phyloP scores from a whole-genome alignment of 2,797 vertebrate genomes.

The Decapterus maruadsi region DNA sequence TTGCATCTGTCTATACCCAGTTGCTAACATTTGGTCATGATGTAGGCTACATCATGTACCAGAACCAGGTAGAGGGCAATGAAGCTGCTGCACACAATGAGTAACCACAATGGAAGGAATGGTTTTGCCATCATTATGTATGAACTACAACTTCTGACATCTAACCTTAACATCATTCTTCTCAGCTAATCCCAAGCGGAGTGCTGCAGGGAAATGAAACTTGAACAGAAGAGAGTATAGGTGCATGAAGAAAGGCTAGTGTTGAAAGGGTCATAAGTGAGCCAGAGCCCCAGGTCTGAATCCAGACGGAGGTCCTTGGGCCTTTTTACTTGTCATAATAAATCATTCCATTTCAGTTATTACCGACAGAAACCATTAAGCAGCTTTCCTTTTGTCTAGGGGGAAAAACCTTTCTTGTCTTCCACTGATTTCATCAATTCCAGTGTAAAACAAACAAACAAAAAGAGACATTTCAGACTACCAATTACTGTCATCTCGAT shows the following conservation, averaged over 20 bases:
- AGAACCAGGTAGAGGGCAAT: too few species aligned
- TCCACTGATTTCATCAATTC: background rate
- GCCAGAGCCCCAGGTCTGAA: background rate
- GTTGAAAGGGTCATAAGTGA: background rate
- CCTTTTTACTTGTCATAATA: background rate
- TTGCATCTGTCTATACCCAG: too few species aligned
- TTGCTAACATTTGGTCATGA: too few species aligned
- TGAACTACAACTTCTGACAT: too few species aligned
- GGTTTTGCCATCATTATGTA: too few species aligned
- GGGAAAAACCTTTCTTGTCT: background rate
- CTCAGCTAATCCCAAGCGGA: too few species aligned
- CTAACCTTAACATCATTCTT: too few species aligned
- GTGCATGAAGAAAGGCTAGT: background rate
- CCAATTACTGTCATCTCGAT: background rate
- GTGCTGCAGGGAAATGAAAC: too few species aligned
- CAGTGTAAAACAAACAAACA: background rate
- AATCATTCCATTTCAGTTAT: background rate
- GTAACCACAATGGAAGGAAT: too few species aligned
- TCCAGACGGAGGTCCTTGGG: background rate
- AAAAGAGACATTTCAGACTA: background rate
- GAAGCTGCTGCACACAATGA: too few species aligned
- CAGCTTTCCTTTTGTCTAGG: background rate
- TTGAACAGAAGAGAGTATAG: too few species aligned
- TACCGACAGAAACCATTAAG: background rate
- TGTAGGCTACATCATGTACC: too few species aligned